Evolutionary conservation across 1,140 invertebrate species (phyloP), one percentile per base, ranked within the genome.

Genomic region (Conus betulinus): DNA sequence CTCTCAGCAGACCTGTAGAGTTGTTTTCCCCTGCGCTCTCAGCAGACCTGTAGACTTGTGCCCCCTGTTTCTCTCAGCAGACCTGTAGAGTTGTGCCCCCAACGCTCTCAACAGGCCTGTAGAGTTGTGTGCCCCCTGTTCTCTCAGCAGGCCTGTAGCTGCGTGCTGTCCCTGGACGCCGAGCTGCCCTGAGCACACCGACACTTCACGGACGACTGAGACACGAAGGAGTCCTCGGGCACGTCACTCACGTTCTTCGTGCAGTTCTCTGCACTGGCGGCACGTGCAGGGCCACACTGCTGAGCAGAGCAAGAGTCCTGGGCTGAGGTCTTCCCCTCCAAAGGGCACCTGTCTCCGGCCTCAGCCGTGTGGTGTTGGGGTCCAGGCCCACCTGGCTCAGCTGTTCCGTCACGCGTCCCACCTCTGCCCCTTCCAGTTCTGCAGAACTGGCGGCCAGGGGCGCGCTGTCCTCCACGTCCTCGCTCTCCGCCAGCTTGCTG

Each of bases 401-500:
- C 20, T 71, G 17, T 6, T 13, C 11, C 67, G 15, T 6, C 13
- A 71, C 13, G 20, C 15, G 17, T n/a, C 20, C 67, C 67, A 23
- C 67, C 17, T 71, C 67, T 71, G 11, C 67, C 20, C 20, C 67
- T 71, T 71, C 67, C 23, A 17, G 11, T 71, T 71, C 8, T 23
- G 11, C 13, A 20, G 11, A 71, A 1, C 13, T 23, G 11, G 11
- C 67, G 17, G 15, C 0, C 6, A n/a, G 0, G 15, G 67, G 20
- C 23, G 8, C 20, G 20, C 0, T 11, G 23, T 78, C 13, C 13
- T 74, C 84, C 67, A 3, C 23, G 51, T 84, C 84, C 53, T 57
- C 53, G 27, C 76, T 57, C 84, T 88, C 83, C 5, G 84, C 20
- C n/a, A 88, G 81, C 27, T 88, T 88, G 25, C 67, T 57, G 11